Percentiles rank a stretch among this genome's conserved stretches.
These are phyloP conservation scores for Carassius gibelio DNA, from an alignment of 2,113 vertebrate species.

Conservation along the genomic window DNA sequence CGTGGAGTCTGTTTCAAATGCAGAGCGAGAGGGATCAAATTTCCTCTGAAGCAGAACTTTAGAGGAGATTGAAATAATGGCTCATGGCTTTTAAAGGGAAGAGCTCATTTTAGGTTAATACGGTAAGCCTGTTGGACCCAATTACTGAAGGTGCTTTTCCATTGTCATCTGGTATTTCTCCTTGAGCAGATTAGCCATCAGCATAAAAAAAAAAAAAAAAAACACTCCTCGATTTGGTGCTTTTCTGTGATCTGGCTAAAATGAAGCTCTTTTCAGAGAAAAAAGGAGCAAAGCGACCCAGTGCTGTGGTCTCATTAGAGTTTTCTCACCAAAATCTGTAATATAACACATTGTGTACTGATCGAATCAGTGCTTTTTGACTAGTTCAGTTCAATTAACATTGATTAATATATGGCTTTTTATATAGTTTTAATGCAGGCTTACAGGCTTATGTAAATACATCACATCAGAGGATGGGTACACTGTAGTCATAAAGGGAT, in stretches of 20 bases:
- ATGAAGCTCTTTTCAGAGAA: conserved; percentile 70
- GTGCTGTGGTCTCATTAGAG: conserved; percentile 63
- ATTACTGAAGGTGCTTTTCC: conserved; percentile 84
- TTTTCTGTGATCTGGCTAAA: conserved; percentile 69
- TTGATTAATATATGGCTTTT: too few relatives aligned
- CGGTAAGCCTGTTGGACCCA: conserved; percentile 84
- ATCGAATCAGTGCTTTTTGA: background rate
- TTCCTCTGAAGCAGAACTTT: conserved; percentile 78
- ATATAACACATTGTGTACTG: background rate
- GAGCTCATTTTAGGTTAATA: conserved; percentile 83
- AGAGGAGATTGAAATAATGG: conserved; percentile 82
- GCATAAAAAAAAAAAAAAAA: conserved; percentile 59
- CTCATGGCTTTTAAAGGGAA: conserved; percentile 77
- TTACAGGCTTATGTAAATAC: too few relatives aligned
- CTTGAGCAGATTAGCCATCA: conserved; percentile 81
- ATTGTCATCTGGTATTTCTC: conserved; percentile 80
- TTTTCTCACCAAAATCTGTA: background rate
- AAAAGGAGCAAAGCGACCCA: conserved; percentile 31
- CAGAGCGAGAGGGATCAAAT: conserved; percentile 52
- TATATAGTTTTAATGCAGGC: too few relatives aligned
- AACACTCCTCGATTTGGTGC: conserved; percentile 74
- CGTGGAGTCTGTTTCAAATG: conserved; percentile 44
- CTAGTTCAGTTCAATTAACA: too few relatives aligned
- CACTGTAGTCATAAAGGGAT: too few relatives aligned
- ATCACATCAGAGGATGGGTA: too few relatives aligned